phyloP scores from a whole-genome alignment of 1,140 invertebrate genomes.

The Drosophila malerkotliana region DNA sequence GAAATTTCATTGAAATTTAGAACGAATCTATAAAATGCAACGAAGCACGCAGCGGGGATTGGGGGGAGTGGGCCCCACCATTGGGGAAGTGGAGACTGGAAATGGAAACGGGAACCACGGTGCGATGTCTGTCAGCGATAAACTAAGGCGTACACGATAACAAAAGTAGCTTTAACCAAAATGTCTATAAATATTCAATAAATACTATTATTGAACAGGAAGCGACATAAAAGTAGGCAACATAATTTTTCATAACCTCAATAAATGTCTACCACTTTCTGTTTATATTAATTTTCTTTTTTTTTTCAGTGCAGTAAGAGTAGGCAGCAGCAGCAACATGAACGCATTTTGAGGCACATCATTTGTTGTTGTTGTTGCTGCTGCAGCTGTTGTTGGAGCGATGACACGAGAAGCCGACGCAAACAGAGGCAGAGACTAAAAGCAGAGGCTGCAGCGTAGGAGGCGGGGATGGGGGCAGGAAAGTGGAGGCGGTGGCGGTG shows the following conservation, averaged over 20 bases:
- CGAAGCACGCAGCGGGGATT: constrained; percentile 53
- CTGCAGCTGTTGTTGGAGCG: constrained; percentile 41
- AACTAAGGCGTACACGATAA: constrained; percentile 23
- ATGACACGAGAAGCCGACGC: constrained; percentile 53
- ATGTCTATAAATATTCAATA: neutral
- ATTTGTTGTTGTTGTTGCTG: constrained; percentile 24
- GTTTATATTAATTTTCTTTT: neutral
- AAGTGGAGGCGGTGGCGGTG: constrained; percentile 14
- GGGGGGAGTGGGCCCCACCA: constrained; percentile 10
- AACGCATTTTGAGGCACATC: constrained; percentile 37
- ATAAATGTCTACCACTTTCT: neutral
- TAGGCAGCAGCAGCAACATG: constrained; percentile 27
- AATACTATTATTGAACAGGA: neutral
- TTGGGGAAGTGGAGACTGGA: constrained; percentile 40
- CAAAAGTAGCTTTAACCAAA: neutral
- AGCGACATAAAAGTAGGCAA: neutral
- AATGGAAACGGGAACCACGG: constrained; percentile 39
- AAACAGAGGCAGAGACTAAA: constrained; percentile 24
- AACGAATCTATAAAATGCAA: constrained; percentile 81
- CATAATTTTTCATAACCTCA: neutral
- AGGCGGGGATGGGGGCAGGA: constrained; percentile 3
- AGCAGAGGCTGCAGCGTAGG: constrained; percentile 14
- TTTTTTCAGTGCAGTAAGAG: constrained; percentile 10
- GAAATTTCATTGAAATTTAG: constrained; percentile 82
- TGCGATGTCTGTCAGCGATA: constrained; percentile 32